Evolutionary conservation across 1,140 invertebrate species (phyloP), one percentile per base, ranked within the genome.

Genomic region (Palaemon carinicauda): DNA sequence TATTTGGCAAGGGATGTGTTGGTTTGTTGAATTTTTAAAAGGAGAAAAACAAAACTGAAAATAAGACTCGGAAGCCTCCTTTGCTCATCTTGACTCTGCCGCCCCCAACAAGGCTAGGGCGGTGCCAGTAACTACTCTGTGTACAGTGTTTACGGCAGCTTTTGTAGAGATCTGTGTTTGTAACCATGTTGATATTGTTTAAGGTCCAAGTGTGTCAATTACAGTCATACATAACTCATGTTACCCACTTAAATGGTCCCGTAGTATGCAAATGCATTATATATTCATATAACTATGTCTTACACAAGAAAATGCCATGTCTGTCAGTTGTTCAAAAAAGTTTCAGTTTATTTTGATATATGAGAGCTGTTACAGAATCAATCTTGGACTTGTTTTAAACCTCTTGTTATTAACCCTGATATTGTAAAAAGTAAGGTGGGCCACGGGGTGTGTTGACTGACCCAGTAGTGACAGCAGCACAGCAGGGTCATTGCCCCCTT

Each of bases 271-370:
- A 82, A 82, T 56, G 56, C 80, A 74, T 73, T 82, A 82, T 82
- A 82, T 73, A 82, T 82, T 73, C 73, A 84, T 77, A 84, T 77
- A n/a, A 84, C 74, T 74, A 60, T 78, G 82, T 77, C 73, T 77
- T 50, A 75, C 73, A 85, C 52, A 81, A 84, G 78, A 78, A 78
- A 56, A 56, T 60, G 75, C 73, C 73, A 85, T 78, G 75, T 65
- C 52, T 84, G 82, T 78, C 82, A 85, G 80, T 82, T 82, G 80
- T 82, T 78, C 50, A 50, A 82, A 65, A n/a, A 82, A 69, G 78
- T 80, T 71, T 73, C 56, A 54, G 78, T 86, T 85, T 86, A 86
- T 86, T 86, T 86, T 86, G 84, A 75, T 86, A 86, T 85, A 86
- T 80, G 69, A 79, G 69, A 73, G 80, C 80, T 82, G 80, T 82